These are phyloP conservation scores for Polyommatus iphigenia DNA, from an alignment of 2,888 invertebrate species.

Conservation along the genomic window DNA sequence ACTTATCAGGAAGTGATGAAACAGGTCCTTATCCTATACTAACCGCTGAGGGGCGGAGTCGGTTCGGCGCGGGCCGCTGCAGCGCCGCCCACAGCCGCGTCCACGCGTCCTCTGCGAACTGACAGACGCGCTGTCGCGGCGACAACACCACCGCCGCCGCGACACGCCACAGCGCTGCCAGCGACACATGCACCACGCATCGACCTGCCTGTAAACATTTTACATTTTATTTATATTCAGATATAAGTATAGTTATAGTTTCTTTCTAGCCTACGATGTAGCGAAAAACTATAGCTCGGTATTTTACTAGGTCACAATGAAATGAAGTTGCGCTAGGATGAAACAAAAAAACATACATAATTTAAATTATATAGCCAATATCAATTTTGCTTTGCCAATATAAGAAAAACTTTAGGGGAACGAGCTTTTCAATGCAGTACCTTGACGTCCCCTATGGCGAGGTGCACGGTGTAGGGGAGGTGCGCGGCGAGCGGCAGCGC, in stretches of 20 bases:
- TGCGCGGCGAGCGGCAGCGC: slow-evolving; percentile 84
- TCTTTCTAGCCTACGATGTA: no score
- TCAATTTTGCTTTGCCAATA: no score
- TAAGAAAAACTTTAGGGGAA: no score
- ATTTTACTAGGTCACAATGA: no score
- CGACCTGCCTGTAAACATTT: slow-evolving; percentile 32
- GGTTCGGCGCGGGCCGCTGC: slow-evolving; percentile 75
- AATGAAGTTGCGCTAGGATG: no score
- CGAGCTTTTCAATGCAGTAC: slow-evolving; percentile 51
- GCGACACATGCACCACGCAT: slow-evolving; percentile 79
- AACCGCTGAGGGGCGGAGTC: slow-evolving; percentile 2
- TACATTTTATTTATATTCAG: no score
- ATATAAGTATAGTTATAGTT: no score
- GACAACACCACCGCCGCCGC: slow-evolving; percentile 85
- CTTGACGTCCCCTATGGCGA: slow-evolving; percentile 82
- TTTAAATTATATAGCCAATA: no score
- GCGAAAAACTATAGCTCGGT: no score
- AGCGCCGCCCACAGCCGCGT: slow-evolving; percentile 89
- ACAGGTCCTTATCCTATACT: not conserved
- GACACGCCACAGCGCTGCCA: slow-evolving; percentile 89
- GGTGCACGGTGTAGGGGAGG: slow-evolving; percentile 85
- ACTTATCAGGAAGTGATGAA: no score
- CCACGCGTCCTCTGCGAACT: slow-evolving; percentile 91
- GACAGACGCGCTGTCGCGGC: slow-evolving; percentile 90
- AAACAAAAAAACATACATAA: no score